Evolutionary conservation across 2,113 vertebrate species (phyloP), one percentile per base, ranked within the genome.

Genomic region (Calyptomena viridis): DNA sequence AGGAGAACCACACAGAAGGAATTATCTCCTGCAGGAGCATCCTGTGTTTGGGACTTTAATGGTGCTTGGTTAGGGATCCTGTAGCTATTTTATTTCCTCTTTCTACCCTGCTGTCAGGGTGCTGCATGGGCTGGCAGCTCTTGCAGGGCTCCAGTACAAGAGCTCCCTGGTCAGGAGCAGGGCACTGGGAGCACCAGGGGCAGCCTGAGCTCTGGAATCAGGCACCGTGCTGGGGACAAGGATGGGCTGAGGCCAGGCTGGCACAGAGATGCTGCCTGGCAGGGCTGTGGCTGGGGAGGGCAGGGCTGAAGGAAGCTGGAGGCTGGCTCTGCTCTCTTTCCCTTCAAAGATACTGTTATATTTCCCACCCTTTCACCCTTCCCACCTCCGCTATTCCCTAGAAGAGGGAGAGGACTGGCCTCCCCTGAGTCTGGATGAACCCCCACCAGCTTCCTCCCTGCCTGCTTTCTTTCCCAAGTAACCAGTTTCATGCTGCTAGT

Each of bases 41-140:
- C 0, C 0, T 2, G 0, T 9, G 22, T 63, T 59, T 40, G 28
- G n/a, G 37, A 72, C 37, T 47, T 75, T 20, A 79, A 0, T 31
- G 47, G 44, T 86, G 56, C 42, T 28, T 60, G 27, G 50, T 39
- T 39, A 74, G 75, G 18, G 16, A 83, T n/a, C 37, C 28, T 3
- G 0, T 12, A 58, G 47, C n/a, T 76, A 35, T 62, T 63, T 73
- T 33, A 53, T 82, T 46, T 91, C 66, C 53, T 89, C 71, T 47
- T 63, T 49, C 59, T 55, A 8, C 39, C 28, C 49, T 82, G 39
- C 37, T 84, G 52, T 47, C 37, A 67, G 37, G 22, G 25, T 50
- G 25, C 73, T 80, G 28, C 25, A 16, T 71, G 68, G 19, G 40
- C 67, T 75, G 50, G 72, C 24, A 71, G 50, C 60, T 83, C 30